These are phyloP conservation scores for Paramuricea clavata DNA, from an alignment of 92 coral and sea anemone species.

Conservation along the genomic window DNA sequence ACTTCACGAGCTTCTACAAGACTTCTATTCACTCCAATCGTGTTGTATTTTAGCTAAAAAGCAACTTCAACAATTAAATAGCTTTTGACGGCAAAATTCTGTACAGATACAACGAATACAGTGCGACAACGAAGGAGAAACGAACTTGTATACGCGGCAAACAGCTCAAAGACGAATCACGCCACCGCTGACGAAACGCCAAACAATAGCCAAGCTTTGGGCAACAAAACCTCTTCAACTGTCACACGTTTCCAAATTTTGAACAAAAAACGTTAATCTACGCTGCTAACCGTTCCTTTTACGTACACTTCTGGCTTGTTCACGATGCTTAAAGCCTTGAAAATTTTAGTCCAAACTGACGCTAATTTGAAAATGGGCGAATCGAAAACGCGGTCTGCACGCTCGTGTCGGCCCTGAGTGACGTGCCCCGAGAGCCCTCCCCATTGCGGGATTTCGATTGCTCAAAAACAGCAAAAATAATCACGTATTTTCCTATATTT, in stretches of 20 bases:
- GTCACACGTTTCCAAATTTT: neutral
- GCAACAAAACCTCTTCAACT: slow-evolving; percentile 26
- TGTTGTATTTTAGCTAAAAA: neutral
- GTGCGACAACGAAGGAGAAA: neutral
- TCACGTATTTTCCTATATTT: neutral
- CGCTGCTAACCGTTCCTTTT: slow-evolving; percentile 12
- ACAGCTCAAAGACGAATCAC: slow-evolving; percentile 29
- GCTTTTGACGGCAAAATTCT: neutral
- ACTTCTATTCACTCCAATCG: neutral
- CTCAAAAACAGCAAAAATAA: slow-evolving; percentile 4
- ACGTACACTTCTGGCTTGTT: slow-evolving; percentile 23
- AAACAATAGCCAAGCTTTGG: slow-evolving; percentile 48
- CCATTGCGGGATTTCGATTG: slow-evolving; percentile 37
- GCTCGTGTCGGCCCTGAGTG: slow-evolving; percentile 49
- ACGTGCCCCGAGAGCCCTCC: slow-evolving; percentile 46
- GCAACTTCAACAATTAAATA: neutral
- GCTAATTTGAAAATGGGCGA: slow-evolving; percentile 49
- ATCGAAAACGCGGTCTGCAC: slow-evolving; percentile 33
- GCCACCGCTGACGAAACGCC: slow-evolving; percentile 59
- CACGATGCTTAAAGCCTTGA: neutral
- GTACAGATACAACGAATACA: slow-evolving; percentile 21
- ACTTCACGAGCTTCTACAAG: neutral
- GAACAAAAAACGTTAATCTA: neutral
- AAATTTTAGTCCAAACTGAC: slow-evolving; percentile 30
- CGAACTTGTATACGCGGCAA: slow-evolving; percentile 38